Conservation (phyloP, 2,888 invertebrate genomes). For the Myopa testacea region DNA sequence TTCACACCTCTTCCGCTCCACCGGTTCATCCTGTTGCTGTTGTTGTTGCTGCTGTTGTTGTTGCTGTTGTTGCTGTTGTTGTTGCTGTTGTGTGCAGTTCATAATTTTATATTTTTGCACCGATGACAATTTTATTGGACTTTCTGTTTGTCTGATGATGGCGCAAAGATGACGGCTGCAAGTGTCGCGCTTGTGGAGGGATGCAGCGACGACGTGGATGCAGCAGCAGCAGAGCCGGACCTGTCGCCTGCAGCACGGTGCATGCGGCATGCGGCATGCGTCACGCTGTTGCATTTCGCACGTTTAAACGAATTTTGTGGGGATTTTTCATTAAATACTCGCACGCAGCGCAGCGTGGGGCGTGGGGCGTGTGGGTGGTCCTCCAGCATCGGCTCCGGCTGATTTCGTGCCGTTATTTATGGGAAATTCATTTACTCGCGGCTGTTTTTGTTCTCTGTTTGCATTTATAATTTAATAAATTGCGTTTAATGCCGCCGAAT, state of each 20-base stretch:
- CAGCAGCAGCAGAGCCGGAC: not conserved
- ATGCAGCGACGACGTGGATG: not conserved
- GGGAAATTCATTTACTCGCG: slow-evolving; percentile 49
- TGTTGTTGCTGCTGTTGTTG: no score
- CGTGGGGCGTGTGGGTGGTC: not conserved
- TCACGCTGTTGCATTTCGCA: slow-evolving; percentile 48
- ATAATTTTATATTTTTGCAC: slow-evolving; percentile 28
- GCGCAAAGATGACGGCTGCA: not conserved
- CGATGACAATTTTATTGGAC: slow-evolving; percentile 40
- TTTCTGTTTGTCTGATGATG: slow-evolving; percentile 19
- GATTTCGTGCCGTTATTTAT: slow-evolving; percentile 47
- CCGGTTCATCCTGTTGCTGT: no score
- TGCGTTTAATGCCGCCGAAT: slow-evolving; percentile 34
- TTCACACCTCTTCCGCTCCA: not conserved
- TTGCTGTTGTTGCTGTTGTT: not conserved
- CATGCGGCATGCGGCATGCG: not conserved
- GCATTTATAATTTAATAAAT: slow-evolving; percentile 38
- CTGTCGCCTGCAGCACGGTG: slow-evolving; percentile 2
- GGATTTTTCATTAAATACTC: slow-evolving; percentile 51
- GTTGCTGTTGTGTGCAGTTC: slow-evolving; percentile 16
- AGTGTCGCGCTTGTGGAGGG: not conserved
- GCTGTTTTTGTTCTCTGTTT: slow-evolving; percentile 20
- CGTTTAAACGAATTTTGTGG: slow-evolving; percentile 48
- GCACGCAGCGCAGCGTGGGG: slow-evolving; percentile 39
- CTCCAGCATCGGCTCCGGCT: not conserved